Evolutionary conservation across 2,888 invertebrate genomes (phyloP).

Genomic region (Tortricodes alternella): DNA sequence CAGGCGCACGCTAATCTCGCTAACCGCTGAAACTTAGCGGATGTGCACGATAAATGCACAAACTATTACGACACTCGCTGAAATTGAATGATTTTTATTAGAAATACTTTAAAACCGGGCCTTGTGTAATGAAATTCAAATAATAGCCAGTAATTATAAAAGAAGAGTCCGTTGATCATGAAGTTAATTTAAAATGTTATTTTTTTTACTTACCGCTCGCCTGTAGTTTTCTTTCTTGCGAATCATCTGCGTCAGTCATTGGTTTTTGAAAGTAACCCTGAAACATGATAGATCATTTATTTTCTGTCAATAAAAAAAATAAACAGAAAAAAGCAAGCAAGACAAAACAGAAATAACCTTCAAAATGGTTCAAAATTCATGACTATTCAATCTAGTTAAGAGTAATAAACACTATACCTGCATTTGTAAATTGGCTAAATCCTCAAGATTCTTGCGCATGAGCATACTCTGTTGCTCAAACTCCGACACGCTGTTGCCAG

Average conservation of each 20-base stretch:
- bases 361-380: too few relatives aligned
- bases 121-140: too few relatives aligned
- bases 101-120: too few relatives aligned
- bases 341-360: background rate
- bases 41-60: background rate
- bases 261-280: slow-evolving; percentile 79
- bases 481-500: slow-evolving; percentile 78
- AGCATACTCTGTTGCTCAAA: slow-evolving; percentile 76
- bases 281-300: slow-evolving; percentile 32
- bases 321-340: background rate
- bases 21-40: slow-evolving; percentile 23
- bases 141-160: too few relatives aligned
- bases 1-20: slow-evolving; percentile 15
- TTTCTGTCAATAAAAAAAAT: too few relatives aligned
- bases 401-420: slow-evolving; percentile 59
- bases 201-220: slow-evolving; percentile 67
- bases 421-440: slow-evolving; percentile 78
- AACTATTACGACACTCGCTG: background rate
- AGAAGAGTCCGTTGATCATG: too few relatives aligned
- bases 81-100: background rate
- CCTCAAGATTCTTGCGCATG: slow-evolving; percentile 79
- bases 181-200: background rate
- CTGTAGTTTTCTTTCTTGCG: slow-evolving; percentile 75
- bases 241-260: slow-evolving; percentile 72
- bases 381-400: too few relatives aligned